Base-by-base conservation (phyloP, 1,140 invertebrate genomes). In the Scaptomyza hsui region DNA sequence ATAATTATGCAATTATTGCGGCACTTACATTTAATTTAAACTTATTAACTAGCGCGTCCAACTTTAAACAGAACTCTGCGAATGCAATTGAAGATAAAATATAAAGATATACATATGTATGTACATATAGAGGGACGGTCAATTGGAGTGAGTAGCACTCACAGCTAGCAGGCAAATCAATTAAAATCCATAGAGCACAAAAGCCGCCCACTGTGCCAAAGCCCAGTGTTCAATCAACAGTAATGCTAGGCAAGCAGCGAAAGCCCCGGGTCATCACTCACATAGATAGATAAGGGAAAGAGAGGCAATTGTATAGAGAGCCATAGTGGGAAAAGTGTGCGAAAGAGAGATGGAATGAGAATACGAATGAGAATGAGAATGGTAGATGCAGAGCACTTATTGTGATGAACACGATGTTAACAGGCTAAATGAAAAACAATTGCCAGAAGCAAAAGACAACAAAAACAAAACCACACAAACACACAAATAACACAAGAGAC, bases 341-440 rank as follows among this genome's bases (percentile, higher is more conserved):
- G 26, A 29, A 18, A 35, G 47, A 44, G 21, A 44, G 18, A 59
- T 32, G 15, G 16, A 10, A 10, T 35, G 13, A 3, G 15, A n/a
- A 53, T 51, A 26, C 5, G 29, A n/a, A 45, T 39, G n/a, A 35
- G 29, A 13, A 7, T 32, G 56, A 55, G 16, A 32, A 29, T 15
- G n/a, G 49, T 51, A 53, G 63, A 72, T 55, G 70, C 53, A 68
- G 55, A 88, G 82, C 82, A 86, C 77, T 88, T 88, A 88, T 88
- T 88, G 78, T 88, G 81, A 86, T 88, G 81, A 88, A 88, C 82
- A 88, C 63, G 64, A 86, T 86, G 81, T 88, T 86, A 86, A 86
- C 82, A 86, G 82, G 82, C 82, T 81, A 81, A 86, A 81, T 86
- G 81, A 86, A 78, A 86, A 86, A 81, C 82, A 81, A 86, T 88